phyloP scores from a whole-genome alignment of 2,888 invertebrate genomes.

The Tipula confusa region DNA sequence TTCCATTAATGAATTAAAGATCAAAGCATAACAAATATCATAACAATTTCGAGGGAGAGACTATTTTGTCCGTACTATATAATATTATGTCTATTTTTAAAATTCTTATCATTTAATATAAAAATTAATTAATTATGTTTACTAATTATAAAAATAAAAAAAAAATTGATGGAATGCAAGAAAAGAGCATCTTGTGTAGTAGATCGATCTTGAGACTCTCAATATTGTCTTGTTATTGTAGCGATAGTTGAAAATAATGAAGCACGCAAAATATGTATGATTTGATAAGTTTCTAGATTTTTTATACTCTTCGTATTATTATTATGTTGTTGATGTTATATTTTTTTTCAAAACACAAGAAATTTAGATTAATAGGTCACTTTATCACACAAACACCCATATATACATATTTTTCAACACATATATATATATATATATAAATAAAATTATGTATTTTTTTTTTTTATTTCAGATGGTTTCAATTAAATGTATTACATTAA shows the following conservation, averaged over 20 bases:
- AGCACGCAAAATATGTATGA: conserved; percentile 15
- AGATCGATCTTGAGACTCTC: not conserved
- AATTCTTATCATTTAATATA: not conserved
- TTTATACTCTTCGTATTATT: no score
- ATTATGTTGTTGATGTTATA: no score
- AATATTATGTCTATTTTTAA: not conserved
- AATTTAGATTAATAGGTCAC: conserved; percentile 17
- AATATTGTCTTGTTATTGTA: not conserved
- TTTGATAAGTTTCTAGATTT: not conserved
- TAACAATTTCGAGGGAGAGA: no score
- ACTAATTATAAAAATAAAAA: not conserved
- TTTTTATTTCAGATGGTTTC: conserved; percentile 21
- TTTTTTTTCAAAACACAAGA: not conserved
- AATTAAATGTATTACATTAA: not conserved
- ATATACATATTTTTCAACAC: no score
- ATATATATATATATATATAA: not conserved
- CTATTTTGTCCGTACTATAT: no score
- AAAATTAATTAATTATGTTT: not conserved
- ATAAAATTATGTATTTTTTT: not conserved
- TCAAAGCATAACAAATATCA: no score
- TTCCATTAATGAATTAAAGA: no score
- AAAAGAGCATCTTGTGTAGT: not conserved
- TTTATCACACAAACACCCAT: not conserved
- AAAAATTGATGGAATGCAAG: not conserved
- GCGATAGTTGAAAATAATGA: not conserved